Percentiles rank a stretch among this genome's conserved stretches.
Evolutionary conservation across 2,797 vertebrate genomes (phyloP).

Genomic region (Acrossocheilus wenchowensis): DNA sequence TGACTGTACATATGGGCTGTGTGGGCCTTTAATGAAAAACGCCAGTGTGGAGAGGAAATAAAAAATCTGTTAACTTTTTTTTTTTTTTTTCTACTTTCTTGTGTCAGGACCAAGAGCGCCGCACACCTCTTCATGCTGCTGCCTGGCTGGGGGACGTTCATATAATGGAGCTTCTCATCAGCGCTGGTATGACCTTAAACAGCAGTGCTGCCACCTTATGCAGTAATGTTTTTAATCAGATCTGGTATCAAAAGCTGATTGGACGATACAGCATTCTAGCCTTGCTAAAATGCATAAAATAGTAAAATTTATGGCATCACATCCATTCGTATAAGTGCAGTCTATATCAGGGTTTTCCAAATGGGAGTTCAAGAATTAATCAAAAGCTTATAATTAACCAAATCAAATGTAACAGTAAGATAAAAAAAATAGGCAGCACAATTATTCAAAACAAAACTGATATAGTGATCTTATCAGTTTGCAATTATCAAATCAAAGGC

Average conservation of each 20-base stretch:
- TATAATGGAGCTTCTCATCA: conserved; percentile 95
- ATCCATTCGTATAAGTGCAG: background rate
- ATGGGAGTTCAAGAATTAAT: background rate
- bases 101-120: conserved; percentile 93
- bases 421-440: no score
- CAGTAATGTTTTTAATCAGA: background rate
- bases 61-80: background rate
- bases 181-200: conserved; percentile 83
- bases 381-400: background rate
- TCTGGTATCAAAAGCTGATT: background rate
- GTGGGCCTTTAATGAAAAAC: background rate
- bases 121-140: conserved; percentile 97
- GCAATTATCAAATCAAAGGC: background rate
- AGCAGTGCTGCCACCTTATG: background rate
- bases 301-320: background rate
- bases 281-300: background rate
- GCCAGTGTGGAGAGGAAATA: background rate
- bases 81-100: background rate
- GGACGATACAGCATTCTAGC: background rate
- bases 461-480: background rate
- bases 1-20: background rate
- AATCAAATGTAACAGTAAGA: background rate
- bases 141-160: conserved; percentile 95
- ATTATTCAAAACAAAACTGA: background rate
- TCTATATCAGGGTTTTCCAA: background rate